A percentile compares a stretch with the other conserved stretches of the same genome.
Conservation (phyloP, 2,888 invertebrate species). For the Dolichopus griseipennis region DNA sequence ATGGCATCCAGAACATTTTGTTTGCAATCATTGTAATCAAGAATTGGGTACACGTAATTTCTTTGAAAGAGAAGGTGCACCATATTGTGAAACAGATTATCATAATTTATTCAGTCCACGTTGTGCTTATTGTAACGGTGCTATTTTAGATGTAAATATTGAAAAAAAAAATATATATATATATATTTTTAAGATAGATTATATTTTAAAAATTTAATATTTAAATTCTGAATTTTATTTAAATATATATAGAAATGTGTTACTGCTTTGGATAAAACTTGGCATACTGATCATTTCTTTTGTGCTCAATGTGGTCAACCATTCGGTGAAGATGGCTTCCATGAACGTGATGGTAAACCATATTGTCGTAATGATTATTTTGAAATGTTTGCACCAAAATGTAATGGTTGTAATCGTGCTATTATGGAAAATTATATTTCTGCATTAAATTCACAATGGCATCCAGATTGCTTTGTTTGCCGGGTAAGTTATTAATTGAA, state of each 20-base stretch:
- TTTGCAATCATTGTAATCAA: conserved; percentile 93
- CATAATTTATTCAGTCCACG: conserved; percentile 97
- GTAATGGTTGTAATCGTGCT: conserved; percentile 89
- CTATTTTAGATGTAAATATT: conserved; percentile 82
- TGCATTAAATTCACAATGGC: conserved; percentile 95
- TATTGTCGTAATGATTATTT: conserved; percentile 95
- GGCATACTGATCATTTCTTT: conserved; percentile 99
- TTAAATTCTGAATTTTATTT: conserved; percentile 29
- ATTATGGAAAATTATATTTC: conserved; percentile 98
- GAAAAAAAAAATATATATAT: background rate
- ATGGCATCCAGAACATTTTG: conserved; percentile 99
- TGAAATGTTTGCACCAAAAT: conserved; percentile 96
- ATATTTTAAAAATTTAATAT: background rate
- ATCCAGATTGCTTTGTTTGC: conserved; percentile 97
- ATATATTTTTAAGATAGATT: background rate
- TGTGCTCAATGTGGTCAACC: conserved; percentile 95
- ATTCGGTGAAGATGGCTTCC: conserved; percentile 96
- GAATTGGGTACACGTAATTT: conserved; percentile 96
- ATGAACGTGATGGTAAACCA: conserved; percentile 91
- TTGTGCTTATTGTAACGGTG: conserved; percentile 97
- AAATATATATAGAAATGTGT: conserved; percentile 94
- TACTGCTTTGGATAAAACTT: conserved; percentile 92
- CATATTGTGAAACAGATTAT: conserved; percentile 98
- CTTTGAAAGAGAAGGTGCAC: conserved; percentile 93
- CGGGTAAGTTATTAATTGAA: conserved; percentile 71